Percentiles rank a stretch among this genome's conserved stretches.
These are phyloP conservation scores for Teleogryllus occipitalis DNA, from an alignment of 1,140 invertebrate species.

Conservation along the genomic window DNA sequence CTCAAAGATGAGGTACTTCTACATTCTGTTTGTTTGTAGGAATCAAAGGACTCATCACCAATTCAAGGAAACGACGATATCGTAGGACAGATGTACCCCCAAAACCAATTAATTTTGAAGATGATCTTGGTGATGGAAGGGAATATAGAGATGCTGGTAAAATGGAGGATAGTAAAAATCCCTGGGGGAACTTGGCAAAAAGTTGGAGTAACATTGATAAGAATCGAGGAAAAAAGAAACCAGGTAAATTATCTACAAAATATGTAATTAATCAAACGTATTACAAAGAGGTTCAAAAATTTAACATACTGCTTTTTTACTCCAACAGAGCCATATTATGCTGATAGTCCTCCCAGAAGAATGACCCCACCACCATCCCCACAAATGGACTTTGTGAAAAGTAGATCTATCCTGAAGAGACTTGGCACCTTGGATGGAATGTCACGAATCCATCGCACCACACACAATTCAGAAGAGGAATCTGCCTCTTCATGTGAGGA, in stretches of 20 bases:
- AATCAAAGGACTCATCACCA: constrained; percentile 44
- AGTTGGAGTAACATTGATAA: constrained; percentile 41
- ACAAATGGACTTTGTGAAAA: constrained; percentile 7
- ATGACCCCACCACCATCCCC: constrained; percentile 13
- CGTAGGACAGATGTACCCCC: constrained; percentile 23
- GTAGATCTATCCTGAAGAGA: constrained; percentile 14
- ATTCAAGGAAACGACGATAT: constrained; percentile 41
- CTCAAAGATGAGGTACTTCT: not conserved
- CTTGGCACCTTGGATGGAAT: constrained; percentile 12
- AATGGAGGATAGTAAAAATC: constrained; percentile 41
- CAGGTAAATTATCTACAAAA: constrained; percentile 19
- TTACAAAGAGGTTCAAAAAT: too few species aligned
- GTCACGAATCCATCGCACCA: constrained; percentile 32
- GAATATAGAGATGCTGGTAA: constrained; percentile 13
- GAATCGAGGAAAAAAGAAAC: constrained; percentile 18
- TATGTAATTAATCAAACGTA: too few species aligned
- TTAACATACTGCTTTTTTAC: too few species aligned
- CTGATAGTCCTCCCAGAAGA: not conserved
- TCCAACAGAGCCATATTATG: not conserved
- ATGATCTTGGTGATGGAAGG: constrained; percentile 21
- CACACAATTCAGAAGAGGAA: constrained; percentile 23
- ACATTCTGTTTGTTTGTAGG: constrained; percentile 28
- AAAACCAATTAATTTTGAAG: constrained; percentile 10
- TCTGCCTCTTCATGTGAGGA: constrained; percentile 34
- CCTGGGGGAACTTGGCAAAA: constrained; percentile 59